Evolutionary conservation across 2,113 vertebrate species (phyloP).

Genomic region (Labeo rohita): DNA sequence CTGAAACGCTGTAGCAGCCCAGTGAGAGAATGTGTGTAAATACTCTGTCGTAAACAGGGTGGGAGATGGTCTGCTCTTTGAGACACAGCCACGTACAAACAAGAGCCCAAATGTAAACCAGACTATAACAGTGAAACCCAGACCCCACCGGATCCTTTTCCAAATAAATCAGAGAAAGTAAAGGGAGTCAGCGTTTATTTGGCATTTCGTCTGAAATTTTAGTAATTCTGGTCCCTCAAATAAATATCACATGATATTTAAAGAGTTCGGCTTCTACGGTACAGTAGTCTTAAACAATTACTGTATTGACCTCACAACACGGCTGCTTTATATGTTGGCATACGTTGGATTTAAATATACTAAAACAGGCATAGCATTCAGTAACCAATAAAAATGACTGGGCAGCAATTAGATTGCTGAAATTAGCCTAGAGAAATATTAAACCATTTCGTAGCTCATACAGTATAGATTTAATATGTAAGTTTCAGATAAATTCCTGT

Average conservation of each 20-base stretch:
- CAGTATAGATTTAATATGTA: not conserved
- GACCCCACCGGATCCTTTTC: constrained; percentile 36
- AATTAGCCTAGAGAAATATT: constrained; percentile 5
- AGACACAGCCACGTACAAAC: constrained; percentile 54
- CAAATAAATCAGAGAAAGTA: constrained; percentile 43
- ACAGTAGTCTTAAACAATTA: constrained; percentile 45
- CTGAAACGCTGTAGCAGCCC: constrained; percentile 53
- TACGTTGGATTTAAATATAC: constrained; percentile 19
- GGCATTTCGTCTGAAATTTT: constrained; percentile 42
- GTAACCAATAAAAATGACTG: not conserved
- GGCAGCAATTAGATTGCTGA: constrained; percentile 20
- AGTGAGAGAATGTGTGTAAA: constrained; percentile 50
- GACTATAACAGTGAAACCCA: constrained; percentile 48
- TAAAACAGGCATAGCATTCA: constrained; percentile 21
- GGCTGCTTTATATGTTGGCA: not conserved
- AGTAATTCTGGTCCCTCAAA: constrained; percentile 39
- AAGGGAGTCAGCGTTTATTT: constrained; percentile 43
- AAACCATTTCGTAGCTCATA: not conserved
- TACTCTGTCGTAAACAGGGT: constrained; percentile 48
- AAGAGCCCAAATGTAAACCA: constrained; percentile 59
- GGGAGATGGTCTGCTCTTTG: constrained; percentile 41
- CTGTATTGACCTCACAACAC: constrained; percentile 5
- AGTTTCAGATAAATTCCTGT: not conserved
- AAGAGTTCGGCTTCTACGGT: constrained; percentile 44
- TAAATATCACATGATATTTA: constrained; percentile 54